A percentile compares a stretch with the other conserved stretches of the same genome.
Conservation (phyloP, 2,888 invertebrate species). For the Sarcophaga variegata region DNA sequence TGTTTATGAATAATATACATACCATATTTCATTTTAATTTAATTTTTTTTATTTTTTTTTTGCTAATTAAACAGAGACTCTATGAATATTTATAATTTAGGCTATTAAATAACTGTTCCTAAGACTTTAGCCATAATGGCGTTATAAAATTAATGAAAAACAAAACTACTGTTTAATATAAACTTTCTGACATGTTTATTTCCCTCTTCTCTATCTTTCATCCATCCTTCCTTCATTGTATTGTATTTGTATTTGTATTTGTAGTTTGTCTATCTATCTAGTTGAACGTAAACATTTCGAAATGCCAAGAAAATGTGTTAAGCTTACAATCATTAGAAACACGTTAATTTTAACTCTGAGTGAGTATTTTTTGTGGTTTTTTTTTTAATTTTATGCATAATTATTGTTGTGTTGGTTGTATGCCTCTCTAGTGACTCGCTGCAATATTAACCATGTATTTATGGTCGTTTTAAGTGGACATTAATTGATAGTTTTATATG, state of each 20-base stretch:
- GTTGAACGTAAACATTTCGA: not conserved
- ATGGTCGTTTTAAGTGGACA: slow-evolving; percentile 70
- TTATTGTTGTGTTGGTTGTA: not conserved
- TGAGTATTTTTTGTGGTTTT: slow-evolving; percentile 24
- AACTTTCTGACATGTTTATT: too few species aligned
- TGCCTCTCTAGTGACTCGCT: slow-evolving; percentile 11
- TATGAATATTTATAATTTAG: not conserved
- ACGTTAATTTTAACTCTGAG: slow-evolving; percentile 33
- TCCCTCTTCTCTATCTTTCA: not conserved
- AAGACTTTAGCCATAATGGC: not conserved
- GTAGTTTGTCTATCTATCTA: too few species aligned
- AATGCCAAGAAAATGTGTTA: slow-evolving; percentile 38
- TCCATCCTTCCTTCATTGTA: not conserved
- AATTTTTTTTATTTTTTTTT: not conserved
- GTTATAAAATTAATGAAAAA: not conserved
- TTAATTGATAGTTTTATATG: slow-evolving; percentile 71
- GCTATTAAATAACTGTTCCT: not conserved
- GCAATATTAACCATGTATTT: slow-evolving; percentile 67
- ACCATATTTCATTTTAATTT: not conserved
- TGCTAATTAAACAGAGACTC: not conserved
- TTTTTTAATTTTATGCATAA: not conserved
- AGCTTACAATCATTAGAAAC: slow-evolving; percentile 34
- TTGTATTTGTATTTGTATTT: not conserved
- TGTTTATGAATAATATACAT: not conserved
- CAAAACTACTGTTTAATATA: slow-evolving; percentile 8